phyloP scores from a whole-genome alignment of 2,888 invertebrate genomes.

The Bellardia bayeri region DNA sequence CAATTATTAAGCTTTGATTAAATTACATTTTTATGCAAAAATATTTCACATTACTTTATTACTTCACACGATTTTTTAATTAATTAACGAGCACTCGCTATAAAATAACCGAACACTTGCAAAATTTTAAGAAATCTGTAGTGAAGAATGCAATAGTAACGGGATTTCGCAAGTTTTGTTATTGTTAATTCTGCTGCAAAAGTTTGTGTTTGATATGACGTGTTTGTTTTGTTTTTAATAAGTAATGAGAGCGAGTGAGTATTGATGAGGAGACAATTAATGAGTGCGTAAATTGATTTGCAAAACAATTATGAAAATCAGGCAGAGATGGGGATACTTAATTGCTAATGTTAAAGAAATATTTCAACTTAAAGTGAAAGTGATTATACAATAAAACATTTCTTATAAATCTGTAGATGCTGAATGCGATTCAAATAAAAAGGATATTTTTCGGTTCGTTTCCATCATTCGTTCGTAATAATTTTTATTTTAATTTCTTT shows the following conservation, averaged over 20 bases:
- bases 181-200: neutral
- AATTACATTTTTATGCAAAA: neutral
- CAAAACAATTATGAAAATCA: neutral
- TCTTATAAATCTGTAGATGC: too few species aligned
- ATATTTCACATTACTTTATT: neutral
- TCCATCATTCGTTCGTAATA: too few species aligned
- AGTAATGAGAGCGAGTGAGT: neutral
- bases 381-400: too few species aligned
- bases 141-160: slow-evolving; percentile 26
- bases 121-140: neutral
- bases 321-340: neutral
- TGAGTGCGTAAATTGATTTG: neutral
- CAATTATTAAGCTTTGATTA: neutral
- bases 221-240: neutral
- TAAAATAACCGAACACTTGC: neutral
- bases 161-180: slow-evolving; percentile 1
- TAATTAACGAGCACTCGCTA: neutral
- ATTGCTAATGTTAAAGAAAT: neutral
- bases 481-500: too few species aligned
- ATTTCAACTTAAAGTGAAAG: too few species aligned
- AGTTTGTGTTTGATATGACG: neutral
- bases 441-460: too few species aligned
- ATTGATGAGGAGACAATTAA: neutral
- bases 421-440: too few species aligned
- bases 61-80: neutral